These are phyloP conservation scores for Todiramphus chloris DNA, from an alignment of 2,113 vertebrate species.

Conservation along the genomic window DNA sequence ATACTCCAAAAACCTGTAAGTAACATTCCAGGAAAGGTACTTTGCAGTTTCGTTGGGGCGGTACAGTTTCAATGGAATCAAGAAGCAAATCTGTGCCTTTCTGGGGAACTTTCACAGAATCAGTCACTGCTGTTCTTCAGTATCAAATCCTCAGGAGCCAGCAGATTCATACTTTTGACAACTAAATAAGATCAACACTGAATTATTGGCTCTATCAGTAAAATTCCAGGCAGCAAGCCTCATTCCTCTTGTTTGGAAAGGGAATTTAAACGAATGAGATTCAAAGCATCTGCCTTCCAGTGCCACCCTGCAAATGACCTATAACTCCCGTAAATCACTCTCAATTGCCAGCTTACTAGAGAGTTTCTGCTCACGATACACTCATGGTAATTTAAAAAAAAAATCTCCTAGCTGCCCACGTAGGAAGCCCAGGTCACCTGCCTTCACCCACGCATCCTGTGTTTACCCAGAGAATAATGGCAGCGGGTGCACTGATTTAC, in stretches of 20 bases:
- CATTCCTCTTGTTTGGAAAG: not conserved
- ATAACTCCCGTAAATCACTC: not conserved
- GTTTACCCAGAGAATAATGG: not conserved
- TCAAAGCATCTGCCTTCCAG: not conserved
- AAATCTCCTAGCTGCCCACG: not conserved
- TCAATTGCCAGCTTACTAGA: not conserved
- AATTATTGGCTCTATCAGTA: not conserved
- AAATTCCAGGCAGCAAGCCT: not conserved
- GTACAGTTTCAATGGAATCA: not conserved
- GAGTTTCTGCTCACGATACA: not conserved
- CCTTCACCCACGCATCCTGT: not conserved
- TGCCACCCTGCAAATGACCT: not conserved
- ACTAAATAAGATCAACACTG: not conserved
- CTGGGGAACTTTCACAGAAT: not conserved
- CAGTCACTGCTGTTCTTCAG: not conserved
- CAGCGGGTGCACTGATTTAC: not conserved
- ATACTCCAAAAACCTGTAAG: not conserved
- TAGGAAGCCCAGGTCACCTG: not conserved
- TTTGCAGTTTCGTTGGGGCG: not conserved
- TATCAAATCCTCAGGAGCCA: not conserved
- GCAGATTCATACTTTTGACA: not conserved
- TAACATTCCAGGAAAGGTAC: not conserved
- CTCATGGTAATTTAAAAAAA: not conserved
- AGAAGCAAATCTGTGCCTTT: not conserved
- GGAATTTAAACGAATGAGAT: not conserved